Conservation (phyloP, 2,888 invertebrate species). For the Aphidius colemani region DNA sequence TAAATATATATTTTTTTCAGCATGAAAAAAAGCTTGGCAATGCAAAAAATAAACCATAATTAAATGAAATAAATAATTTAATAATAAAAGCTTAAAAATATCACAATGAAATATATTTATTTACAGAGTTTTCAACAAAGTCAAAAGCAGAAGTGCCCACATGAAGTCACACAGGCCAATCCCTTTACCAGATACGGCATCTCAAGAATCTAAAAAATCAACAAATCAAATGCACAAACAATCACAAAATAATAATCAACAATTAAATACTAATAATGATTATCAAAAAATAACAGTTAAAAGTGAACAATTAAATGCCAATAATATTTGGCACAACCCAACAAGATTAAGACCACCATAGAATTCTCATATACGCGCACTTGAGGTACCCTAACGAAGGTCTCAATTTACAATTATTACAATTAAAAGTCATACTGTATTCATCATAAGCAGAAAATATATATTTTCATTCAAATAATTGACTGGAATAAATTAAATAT, state of each 20-base stretch:
- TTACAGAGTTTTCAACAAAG: slow-evolving; percentile 92
- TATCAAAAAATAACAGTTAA: slow-evolving; percentile 42
- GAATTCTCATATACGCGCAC: slow-evolving; percentile 50
- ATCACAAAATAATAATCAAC: slow-evolving; percentile 32
- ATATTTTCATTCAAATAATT: no score
- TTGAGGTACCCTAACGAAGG: slow-evolving; percentile 59
- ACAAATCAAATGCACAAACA: slow-evolving; percentile 32
- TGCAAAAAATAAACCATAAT: no score
- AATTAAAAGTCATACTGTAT: no score
- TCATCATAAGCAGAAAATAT: no score
- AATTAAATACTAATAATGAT: slow-evolving; percentile 38
- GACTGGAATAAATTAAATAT: neutral
- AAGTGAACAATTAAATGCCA: slow-evolving; percentile 45
- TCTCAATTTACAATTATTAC: slow-evolving; percentile 40
- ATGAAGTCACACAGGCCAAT: slow-evolving; percentile 96
- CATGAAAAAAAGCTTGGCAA: neutral
- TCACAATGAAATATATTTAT: slow-evolving; percentile 5
- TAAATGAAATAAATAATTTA: neutral
- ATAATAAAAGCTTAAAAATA: slow-evolving; percentile 14
- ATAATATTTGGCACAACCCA: slow-evolving; percentile 57
- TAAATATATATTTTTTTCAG: no score
- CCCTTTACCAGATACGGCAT: slow-evolving; percentile 75
- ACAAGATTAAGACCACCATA: slow-evolving; percentile 58
- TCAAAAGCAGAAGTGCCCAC: slow-evolving; percentile 98
- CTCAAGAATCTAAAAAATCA: slow-evolving; percentile 67